Percentiles rank a stretch among this genome's conserved stretches.
phyloP scores from a whole-genome alignment of 2,888 invertebrate species.

The Ophion ventricosus region DNA sequence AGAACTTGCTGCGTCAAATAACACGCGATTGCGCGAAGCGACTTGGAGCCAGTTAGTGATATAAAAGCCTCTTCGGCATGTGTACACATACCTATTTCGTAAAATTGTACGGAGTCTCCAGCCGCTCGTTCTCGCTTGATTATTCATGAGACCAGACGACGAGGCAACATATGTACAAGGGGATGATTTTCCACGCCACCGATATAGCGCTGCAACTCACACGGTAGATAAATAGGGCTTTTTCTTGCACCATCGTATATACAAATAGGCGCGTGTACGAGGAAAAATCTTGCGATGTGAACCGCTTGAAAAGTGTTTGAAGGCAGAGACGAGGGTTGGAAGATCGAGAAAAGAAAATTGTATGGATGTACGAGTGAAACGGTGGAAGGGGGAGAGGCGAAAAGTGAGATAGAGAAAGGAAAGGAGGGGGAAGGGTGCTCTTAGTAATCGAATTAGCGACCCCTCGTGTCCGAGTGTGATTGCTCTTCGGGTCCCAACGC shows the following conservation, averaged over 20 bases:
- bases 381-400: slow-evolving; percentile 40
- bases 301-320: slow-evolving; percentile 18
- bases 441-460: slow-evolving; percentile 81
- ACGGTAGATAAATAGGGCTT: slow-evolving; percentile 1
- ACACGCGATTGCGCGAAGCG: slow-evolving; percentile 34
- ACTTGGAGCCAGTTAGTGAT: neutral
- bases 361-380: slow-evolving; percentile 10
- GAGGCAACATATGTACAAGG: slow-evolving; percentile 58
- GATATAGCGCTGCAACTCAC: neutral
- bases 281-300: slow-evolving; percentile 12
- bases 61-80: neutral
- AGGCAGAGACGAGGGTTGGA: slow-evolving; percentile 13
- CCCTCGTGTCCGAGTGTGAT: slow-evolving; percentile 81
- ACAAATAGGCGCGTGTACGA: neutral
- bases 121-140: slow-evolving; percentile 54
- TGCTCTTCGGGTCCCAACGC: slow-evolving; percentile 73
- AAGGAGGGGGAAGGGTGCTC: slow-evolving; percentile 69
- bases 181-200: neutral
- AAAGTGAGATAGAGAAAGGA: slow-evolving; percentile 32
- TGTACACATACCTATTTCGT: slow-evolving; percentile 30
- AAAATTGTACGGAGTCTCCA: slow-evolving; percentile 9
- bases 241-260: slow-evolving; percentile 22
- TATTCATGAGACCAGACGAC: slow-evolving; percentile 65
- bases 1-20: slow-evolving; percentile 47
- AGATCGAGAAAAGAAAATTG: slow-evolving; percentile 39